A percentile compares a stretch with the other conserved stretches of the same genome.
Conservation (phyloP, 2,797 vertebrate species). For the Anisognathus igniventris region DNA sequence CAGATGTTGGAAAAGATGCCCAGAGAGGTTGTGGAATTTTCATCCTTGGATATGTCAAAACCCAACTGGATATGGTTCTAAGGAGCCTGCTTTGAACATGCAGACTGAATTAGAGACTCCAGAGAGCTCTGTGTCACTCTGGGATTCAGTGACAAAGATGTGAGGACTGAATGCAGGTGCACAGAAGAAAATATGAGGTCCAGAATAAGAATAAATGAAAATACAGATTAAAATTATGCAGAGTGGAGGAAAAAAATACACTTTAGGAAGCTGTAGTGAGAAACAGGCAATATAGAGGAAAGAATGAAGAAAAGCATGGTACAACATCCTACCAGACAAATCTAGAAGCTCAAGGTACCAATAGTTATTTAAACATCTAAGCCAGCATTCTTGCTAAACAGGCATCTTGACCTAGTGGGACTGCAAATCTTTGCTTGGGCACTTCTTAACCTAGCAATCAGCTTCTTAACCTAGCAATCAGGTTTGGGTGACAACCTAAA, state of each 20-base stretch:
- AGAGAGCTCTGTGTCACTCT: not conserved
- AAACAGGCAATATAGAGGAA: not conserved
- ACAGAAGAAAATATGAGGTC: not conserved
- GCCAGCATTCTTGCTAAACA: not conserved
- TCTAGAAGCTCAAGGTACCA: not conserved
- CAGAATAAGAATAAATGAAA: not conserved
- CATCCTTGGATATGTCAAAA: not conserved
- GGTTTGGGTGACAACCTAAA: not conserved
- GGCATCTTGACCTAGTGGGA: not conserved
- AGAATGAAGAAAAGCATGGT: not conserved
- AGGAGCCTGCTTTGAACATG: not conserved
- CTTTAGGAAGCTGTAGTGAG: not conserved
- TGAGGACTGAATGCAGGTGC: not conserved
- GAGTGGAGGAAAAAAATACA: not conserved
- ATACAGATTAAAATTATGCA: not conserved
- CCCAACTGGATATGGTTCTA: accelerated
- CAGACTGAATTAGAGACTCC: not conserved
- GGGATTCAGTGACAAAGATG: not conserved
- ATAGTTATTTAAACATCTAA: not conserved
- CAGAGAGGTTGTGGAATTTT: not conserved
- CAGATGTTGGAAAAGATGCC: not conserved
- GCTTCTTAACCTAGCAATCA: not conserved
- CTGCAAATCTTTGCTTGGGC: not conserved
- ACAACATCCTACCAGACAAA: not conserved
- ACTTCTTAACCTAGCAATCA: not conserved